phyloP scores from a whole-genome alignment of 2,113 vertebrate genomes.

The Peromyscus polionotus region DNA sequence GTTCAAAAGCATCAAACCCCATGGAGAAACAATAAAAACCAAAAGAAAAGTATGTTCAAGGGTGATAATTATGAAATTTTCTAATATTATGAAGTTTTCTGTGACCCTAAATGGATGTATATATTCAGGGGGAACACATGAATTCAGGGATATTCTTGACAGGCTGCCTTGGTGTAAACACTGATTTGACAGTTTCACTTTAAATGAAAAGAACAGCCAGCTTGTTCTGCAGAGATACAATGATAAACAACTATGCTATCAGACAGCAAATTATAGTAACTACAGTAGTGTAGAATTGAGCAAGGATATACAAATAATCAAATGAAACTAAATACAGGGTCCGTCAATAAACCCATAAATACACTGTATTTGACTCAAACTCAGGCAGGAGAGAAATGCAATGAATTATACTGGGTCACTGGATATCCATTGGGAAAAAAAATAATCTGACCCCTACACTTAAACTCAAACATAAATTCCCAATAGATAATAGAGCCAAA shows the following conservation, averaged over 20 bases:
- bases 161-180: background rate
- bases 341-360: background rate
- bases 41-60: background rate
- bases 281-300: background rate
- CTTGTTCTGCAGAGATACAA: background rate
- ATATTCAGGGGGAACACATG: background rate
- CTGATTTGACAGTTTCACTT: background rate
- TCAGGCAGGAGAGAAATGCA: conserved; percentile 11
- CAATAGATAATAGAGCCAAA: conserved; percentile 14
- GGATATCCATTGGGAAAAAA: background rate
- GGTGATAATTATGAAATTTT: background rate
- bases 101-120: background rate
- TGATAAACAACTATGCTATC: background rate
- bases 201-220: background rate
- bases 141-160: background rate
- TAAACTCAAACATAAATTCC: conserved; percentile 28
- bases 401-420: background rate
- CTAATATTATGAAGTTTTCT: background rate
- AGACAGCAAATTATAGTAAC: conserved; percentile 31
- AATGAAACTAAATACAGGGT: conserved; percentile 1
- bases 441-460: background rate
- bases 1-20: background rate
- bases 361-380: background rate
- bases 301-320: conserved; percentile 44
- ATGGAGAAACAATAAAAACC: background rate